Evolutionary conservation across 2,113 vertebrate species (phyloP), one percentile per base, ranked within the genome.

Genomic region (Erpornis zantholeuca): DNA sequence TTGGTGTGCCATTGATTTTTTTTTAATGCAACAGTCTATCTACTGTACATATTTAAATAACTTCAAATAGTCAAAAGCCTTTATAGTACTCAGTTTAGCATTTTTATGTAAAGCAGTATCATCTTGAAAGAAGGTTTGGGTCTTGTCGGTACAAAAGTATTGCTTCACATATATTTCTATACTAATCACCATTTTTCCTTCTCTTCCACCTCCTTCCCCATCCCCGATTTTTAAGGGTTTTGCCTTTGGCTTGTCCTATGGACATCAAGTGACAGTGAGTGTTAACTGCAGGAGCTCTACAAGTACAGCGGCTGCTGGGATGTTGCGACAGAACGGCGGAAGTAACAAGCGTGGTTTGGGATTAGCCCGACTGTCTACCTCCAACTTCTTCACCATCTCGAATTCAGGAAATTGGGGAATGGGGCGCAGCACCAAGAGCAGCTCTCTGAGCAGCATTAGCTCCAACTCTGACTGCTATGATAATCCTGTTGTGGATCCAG

Each of bases 311-410:
- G 73, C 97, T 97, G 98, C 98, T 98, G 98, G 98, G 98, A 99
- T 99, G 98, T 98, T 98, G 92, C 98, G 98, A 23, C 98, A 99
- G 98, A 98, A 98, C 98, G 98, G 98, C 68, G 95, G 98, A 52
- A 99, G 98, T 93, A 98, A 98, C 92, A 98, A 98, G 93, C 98
- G 98, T 94, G 92, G 97, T 97, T 98, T 98, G 96, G 97, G 97
- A 95, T 97, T 98, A 96, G 97, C 98, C 95, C 97, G 98, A 68
- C 97, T 98, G 53, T 98, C 98, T 94, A 96, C 97, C 88, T 94
- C 98, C 84, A 98, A 97, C 96, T 96, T 98, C 59, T 98, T 98
- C 75, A 97, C 97, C 72, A 81, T 97, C 75, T 97, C 98, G 9
- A 98, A 97, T 94, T 98, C 98, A 66, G 98, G 94, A 92, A 96